Evolutionary conservation across 1,140 invertebrate species (phyloP).

Genomic region (Ditylenchus dipsaci): DNA sequence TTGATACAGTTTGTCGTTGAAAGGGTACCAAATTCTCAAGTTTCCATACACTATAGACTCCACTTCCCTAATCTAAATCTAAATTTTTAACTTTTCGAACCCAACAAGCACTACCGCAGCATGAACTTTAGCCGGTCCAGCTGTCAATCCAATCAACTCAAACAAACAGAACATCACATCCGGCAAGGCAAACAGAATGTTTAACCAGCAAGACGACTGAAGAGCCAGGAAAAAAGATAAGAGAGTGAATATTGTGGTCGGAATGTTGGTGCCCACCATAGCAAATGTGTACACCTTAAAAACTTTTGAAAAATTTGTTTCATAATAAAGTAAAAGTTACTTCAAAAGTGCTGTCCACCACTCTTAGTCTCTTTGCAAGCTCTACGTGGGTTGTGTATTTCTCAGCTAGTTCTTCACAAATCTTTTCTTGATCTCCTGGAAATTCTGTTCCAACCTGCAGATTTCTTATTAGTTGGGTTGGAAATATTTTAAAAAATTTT

Average conservation of each 20-base stretch:
- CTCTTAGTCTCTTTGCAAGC: constrained; percentile 27
- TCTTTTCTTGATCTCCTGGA: constrained; percentile 10
- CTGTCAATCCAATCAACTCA: constrained; percentile 33
- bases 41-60: constrained; percentile 40
- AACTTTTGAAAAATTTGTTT: neutral
- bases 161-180: constrained; percentile 32
- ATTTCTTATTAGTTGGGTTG: neutral
- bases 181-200: constrained; percentile 14
- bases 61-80: constrained; percentile 37
- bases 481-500: constrained; percentile 9
- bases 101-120: constrained; percentile 15
- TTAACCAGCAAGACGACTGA: constrained; percentile 10
- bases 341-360: constrained; percentile 34
- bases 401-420: constrained; percentile 25
- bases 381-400: constrained; percentile 31
- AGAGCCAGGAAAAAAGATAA: constrained; percentile 28
- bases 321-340: neutral
- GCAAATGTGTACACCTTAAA: constrained; percentile 32
- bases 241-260: constrained; percentile 37
- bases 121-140: constrained; percentile 26
- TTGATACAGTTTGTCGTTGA: constrained; percentile 29
- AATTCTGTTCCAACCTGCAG: constrained; percentile 27
- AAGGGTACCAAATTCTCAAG: constrained; percentile 29
- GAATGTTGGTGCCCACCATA: constrained; percentile 42
- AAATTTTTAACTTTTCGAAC: constrained; percentile 13